These are phyloP conservation scores for Procavia capensis DNA, from an alignment of 2,113 vertebrate genomes.

Conservation along the genomic window DNA sequence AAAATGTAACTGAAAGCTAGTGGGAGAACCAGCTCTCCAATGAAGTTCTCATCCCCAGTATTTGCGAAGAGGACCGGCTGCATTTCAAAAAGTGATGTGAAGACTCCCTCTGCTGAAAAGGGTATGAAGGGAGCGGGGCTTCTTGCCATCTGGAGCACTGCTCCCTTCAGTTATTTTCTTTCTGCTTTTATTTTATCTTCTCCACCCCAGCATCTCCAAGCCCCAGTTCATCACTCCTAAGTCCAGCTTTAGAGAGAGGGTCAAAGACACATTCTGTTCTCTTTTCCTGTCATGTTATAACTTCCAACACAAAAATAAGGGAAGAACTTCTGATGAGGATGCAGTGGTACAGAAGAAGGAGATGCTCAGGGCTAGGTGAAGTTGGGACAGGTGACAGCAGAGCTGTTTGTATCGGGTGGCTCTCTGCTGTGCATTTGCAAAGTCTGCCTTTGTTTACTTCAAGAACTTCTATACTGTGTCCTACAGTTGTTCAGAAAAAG, in stretches of 20 bases:
- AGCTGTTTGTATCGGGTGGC: neutral
- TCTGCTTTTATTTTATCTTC: neutral
- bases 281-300: neutral
- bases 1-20: neutral
- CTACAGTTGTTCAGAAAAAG: neutral
- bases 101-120: neutral
- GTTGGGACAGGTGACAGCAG: fast-evolving
- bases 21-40: neutral
- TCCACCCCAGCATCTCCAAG: neutral
- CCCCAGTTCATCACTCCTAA: neutral
- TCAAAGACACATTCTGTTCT: neutral
- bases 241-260: neutral
- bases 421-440: neutral
- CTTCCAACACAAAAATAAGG: neutral
- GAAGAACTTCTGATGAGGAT: neutral
- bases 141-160: neutral
- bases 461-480: neutral
- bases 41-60: neutral
- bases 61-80: neutral
- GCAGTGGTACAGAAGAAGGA: neutral
- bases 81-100: neutral
- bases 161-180: neutral
- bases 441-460: neutral
- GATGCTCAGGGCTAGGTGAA: neutral
- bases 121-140: neutral